Evolutionary conservation across 2,113 vertebrate species (phyloP), one percentile per base, ranked within the genome.

Genomic region (Scophthalmus maximus): DNA sequence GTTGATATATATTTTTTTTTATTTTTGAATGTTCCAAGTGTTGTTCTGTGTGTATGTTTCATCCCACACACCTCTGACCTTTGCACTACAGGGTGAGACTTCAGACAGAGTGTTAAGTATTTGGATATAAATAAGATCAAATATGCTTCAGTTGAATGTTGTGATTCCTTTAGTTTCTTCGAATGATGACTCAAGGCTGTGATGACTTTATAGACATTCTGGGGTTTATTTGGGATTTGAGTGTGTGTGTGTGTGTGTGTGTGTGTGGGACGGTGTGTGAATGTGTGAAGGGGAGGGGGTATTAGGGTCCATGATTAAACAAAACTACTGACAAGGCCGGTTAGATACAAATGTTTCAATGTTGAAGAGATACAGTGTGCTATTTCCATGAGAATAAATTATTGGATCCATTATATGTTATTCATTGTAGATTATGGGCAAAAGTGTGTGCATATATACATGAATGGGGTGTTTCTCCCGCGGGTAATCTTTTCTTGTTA

Each of bases 81-180:
- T 91, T 93, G 91, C 92, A 92, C 90, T 78, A 79, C 82, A 88
- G 86, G 85, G 81, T 83, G 68, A 79, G 36, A 52, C 53, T 47
- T 40, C 18, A 50, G 44, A 75, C 10, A 44, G 57, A 51, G 15
- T n/a, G n/a, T n/a, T n/a, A n/a, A n/a, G n/a, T n/a, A n/a, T n/a
- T n/a, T n/a, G n/a, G n/a, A n/a, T n/a, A n/a, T n/a, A 34, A 30
- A 44, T 47, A 44, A 29, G 15, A 1, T 3, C 11, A 20, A 3
- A 27, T n/a, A 60, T 3, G 52, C n/a, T 12, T 10, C 27, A 18
- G 12, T 52, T 14, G 23, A 53, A 59, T 32, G 1, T 68, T 30
- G 6, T 11, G 36, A 2, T 50, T 59, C 17, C n/a, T 50, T 57
- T 50, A 20, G 42, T 46, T 46, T 46, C n/a, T 69, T 38, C 34